Base-by-base conservation (phyloP, 2,797 vertebrate genomes). In the Tinamus major region DNA sequence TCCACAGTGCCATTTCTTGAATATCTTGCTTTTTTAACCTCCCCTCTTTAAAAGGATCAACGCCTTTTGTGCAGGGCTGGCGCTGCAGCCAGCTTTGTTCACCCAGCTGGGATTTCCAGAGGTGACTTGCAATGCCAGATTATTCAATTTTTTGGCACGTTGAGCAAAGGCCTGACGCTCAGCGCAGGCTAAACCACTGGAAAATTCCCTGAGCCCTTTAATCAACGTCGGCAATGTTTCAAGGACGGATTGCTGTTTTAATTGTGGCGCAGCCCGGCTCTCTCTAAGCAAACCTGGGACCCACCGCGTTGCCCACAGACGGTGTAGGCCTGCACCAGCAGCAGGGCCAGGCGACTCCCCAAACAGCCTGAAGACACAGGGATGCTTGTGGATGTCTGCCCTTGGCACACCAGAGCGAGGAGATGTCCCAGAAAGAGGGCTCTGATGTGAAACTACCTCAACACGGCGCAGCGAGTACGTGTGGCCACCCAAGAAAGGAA, bases 91-190 rank as follows among this genome's bases (percentile, higher is more conserved):
- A 6, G 69, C 31, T 31, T 37, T 55, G 29, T 18, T n/a, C 21
- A 12, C 51, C 37, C 29, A 31, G 29, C 14, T 0, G 1, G n/a
- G 23, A 31, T 55, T 84, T 89, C 61, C 2, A 2, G 42, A 23
- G 20, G 3, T 77, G 55, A 26, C 44, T 88, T 0, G 0, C 41
- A 31, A 16, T 0, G 0, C 21, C 0, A 0, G 35, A 64, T 82
- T 74, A 23, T 64, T 85, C 0, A 0, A 18, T 33, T 33, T 33
- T 59, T 70, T 92, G 68, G 18, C 37, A n/a, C 9, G 3, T 23
- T 31, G 31, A 86, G 9, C 35, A 61, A 61, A 37, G 33, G 35
- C 26, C n/a, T 31, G 59, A 51, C 16, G 20, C 29, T 88, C 63
- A 31, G 42, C 13, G 85, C 79, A 48, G 87, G 35, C 26, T 87